Evolutionary conservation across 2,888 invertebrate genomes (phyloP), one percentile per base, ranked within the genome.

Genomic region (Aleiodes testaceus): DNA sequence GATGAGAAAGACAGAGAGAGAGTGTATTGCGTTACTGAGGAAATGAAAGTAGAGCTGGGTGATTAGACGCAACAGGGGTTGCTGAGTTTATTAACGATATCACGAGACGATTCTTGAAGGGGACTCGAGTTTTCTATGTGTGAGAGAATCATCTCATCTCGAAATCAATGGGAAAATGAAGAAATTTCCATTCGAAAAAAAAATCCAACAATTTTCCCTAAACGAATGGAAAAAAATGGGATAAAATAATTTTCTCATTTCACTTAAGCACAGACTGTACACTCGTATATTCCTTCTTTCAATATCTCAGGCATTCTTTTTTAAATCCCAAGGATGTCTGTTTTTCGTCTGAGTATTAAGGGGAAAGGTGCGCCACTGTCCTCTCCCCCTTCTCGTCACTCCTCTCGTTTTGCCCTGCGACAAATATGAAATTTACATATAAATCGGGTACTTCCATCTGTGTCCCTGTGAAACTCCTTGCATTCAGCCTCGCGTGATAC

Each of bases 401-500:
- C 47, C 14, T 36, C 36, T 63, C 47, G 45, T 50, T 59, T 50
- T 36, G 36, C 36, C 65, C 66, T 81, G 90, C 90, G 90, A 90
- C 90, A 90, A 91, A 91, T 90, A 90, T 89, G 89, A 89, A 90
- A 91, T 91, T 91, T 91, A 90, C 91, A 91, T 91, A 90, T 91
- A 91, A 91, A 91, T 91, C 89, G 90, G 89, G 89, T 89, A 90
- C 90, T 91, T 91, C 90, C 90, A 90, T 90, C 89, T 90, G 90
- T 89, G 89, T 88, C 88, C 86, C 84, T 63, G 72, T 72, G 50
- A 77, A 74, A 65, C 73, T 26, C 53, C 53, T 59, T 59, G 59
- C 69, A 74, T 70, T 76, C 79, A 80, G 59, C 59, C 84, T 81
- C 82, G 81, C 81, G 80, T 84, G 84, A 87, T 86, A 86, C 84